A percentile compares a stretch with the other conserved stretches of the same genome.
phyloP scores from a whole-genome alignment of 1,140 invertebrate genomes.

The Microplitis mediator region DNA sequence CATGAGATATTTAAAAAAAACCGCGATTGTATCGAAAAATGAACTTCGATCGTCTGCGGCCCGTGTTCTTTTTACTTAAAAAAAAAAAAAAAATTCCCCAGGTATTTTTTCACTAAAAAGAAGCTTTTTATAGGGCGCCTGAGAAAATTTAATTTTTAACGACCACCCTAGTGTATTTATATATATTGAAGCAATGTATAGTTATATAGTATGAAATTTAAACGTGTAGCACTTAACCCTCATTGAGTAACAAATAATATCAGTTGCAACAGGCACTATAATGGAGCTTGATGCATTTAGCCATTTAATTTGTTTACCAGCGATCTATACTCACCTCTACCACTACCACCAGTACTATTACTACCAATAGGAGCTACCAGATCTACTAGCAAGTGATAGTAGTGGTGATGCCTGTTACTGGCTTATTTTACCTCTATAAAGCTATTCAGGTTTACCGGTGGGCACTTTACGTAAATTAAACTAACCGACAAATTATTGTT shows the following conservation, averaged over 20 bases:
- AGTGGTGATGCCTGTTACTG: background rate
- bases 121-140: too few species aligned
- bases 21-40: too few species aligned
- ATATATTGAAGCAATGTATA: constrained; percentile 11
- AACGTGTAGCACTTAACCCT: constrained; percentile 31
- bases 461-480: background rate
- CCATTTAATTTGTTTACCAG: constrained; percentile 41
- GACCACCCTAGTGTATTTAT: too few species aligned
- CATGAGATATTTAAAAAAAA: too few species aligned
- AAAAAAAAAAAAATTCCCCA: too few species aligned
- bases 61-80: too few species aligned
- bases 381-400: too few species aligned
- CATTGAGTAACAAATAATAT: constrained; percentile 41
- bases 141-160: too few species aligned
- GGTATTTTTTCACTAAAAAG: too few species aligned
- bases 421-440: background rate
- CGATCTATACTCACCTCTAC: background rate
- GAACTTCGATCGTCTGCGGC: too few species aligned
- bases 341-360: background rate
- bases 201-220: constrained; percentile 33
- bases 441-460: background rate
- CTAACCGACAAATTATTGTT: background rate
- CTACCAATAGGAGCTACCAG: too few species aligned
- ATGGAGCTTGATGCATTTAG: constrained; percentile 38
- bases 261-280: constrained; percentile 29